phyloP scores from a whole-genome alignment of 2,888 invertebrate species.

The Sclerodermus sp. region DNA sequence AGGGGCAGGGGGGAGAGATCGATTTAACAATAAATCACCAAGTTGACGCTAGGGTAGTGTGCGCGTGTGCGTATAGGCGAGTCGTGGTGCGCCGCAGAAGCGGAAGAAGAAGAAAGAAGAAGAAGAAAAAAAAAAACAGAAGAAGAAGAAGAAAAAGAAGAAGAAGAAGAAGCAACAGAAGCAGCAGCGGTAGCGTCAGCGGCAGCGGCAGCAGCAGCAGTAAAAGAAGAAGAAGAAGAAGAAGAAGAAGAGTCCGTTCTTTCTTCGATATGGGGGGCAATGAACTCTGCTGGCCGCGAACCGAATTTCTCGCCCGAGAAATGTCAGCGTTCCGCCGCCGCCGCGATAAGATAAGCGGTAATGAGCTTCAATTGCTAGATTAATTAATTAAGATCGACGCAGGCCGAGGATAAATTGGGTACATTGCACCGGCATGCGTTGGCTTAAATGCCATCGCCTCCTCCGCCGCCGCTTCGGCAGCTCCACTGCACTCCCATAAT shows the following conservation, averaged over 20 bases:
- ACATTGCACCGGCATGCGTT: slow-evolving; percentile 41
- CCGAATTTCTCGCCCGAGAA: neutral
- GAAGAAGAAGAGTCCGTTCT: neutral
- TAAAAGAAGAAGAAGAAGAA: neutral
- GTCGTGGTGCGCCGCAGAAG: too few relatives aligned
- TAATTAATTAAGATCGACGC: slow-evolving; percentile 46
- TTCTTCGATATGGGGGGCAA: neutral
- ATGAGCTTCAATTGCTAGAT: slow-evolving; percentile 50
- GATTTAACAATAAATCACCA: too few relatives aligned
- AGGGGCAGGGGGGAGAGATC: too few relatives aligned
- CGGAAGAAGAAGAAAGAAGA: too few relatives aligned
- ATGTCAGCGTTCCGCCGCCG: slow-evolving; percentile 23
- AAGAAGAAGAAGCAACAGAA: neutral
- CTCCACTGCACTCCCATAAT: too few relatives aligned
- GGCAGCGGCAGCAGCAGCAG: too few relatives aligned
- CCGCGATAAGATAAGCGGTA: slow-evolving; percentile 39
- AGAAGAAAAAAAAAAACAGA: too few relatives aligned
- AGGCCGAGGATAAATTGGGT: slow-evolving; percentile 41
- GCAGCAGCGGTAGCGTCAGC: neutral
- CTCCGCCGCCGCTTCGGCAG: too few relatives aligned
- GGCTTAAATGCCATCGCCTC: too few relatives aligned
- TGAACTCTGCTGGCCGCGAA: neutral
- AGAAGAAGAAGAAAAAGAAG: neutral
- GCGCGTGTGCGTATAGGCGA: too few relatives aligned
- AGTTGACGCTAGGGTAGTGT: too few relatives aligned